Percentiles rank a stretch among this genome's conserved stretches.
Evolutionary conservation across 2,888 invertebrate species (phyloP).

Genomic region (Drosophila parthenogenetica): DNA sequence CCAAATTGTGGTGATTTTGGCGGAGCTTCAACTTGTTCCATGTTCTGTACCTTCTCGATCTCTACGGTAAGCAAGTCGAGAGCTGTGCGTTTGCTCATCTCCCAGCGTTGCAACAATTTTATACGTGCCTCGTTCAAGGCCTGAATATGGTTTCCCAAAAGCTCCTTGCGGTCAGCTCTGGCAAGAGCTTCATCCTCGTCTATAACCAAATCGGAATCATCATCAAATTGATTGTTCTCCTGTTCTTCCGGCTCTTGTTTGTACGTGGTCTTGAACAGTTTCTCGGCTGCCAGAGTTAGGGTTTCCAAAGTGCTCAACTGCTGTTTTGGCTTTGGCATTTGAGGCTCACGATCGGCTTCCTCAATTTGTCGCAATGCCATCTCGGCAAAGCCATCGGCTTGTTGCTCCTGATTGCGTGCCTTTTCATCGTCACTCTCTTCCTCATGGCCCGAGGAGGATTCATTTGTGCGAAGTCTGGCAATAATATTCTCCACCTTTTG

Average conservation of each 20-base stretch:
- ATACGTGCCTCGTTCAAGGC: slow-evolving; percentile 54
- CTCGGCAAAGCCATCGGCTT: slow-evolving; percentile 60
- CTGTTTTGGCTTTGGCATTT: slow-evolving; percentile 11
- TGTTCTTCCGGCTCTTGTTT: slow-evolving; percentile 6
- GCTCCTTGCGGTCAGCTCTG: slow-evolving; percentile 25
- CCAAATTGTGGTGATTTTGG: slow-evolving; percentile 1
- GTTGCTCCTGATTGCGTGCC: slow-evolving; percentile 13
- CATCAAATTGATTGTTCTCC: not conserved
- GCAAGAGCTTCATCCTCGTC: slow-evolving; percentile 40
- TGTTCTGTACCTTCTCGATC: slow-evolving; percentile 61
- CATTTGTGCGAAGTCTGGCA: slow-evolving; percentile 44
- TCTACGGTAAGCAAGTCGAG: slow-evolving; percentile 58
- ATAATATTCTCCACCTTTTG: slow-evolving; percentile 57
- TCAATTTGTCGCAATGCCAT: slow-evolving; percentile 61
- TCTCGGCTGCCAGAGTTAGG: slow-evolving; percentile 62
- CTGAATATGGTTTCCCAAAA: slow-evolving; percentile 48
- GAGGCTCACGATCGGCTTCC: slow-evolving; percentile 22
- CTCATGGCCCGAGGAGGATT: slow-evolving; percentile 15
- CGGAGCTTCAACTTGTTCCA: slow-evolving; percentile 30
- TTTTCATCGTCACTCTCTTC: slow-evolving; percentile 51
- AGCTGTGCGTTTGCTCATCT: slow-evolving; percentile 61
- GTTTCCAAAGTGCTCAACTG: slow-evolving; percentile 55
- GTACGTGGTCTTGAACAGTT: slow-evolving; percentile 18
- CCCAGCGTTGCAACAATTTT: slow-evolving; percentile 60
- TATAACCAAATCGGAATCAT: slow-evolving; percentile 10